These are phyloP conservation scores for Grammomys dolichurus DNA, from an alignment of 2,113 vertebrate genomes.

Conservation along the genomic window DNA sequence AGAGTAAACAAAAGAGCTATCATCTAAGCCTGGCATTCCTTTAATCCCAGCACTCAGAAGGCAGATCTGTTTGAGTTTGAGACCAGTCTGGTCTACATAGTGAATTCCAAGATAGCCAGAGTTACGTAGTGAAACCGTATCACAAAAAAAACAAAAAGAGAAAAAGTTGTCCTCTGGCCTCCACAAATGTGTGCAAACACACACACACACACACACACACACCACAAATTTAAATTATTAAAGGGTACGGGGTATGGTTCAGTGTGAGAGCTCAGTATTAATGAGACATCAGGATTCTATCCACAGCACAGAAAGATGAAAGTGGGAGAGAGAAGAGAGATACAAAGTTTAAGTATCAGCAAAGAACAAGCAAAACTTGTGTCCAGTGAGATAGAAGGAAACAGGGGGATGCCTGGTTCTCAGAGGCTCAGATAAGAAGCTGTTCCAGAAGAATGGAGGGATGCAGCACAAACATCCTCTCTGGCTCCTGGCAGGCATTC, in stretches of 20 bases:
- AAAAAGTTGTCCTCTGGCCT: background rate
- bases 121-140: background rate
- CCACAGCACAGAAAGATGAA: background rate
- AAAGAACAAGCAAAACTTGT: background rate
- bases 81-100: background rate
- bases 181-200: background rate
- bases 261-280: background rate
- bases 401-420: background rate
- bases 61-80: background rate
- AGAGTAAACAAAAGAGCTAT: background rate
- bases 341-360: background rate
- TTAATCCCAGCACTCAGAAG: background rate
- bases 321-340: no score
- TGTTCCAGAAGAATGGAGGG: conserved; percentile 15
- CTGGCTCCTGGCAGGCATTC: background rate
- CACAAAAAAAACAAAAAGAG: background rate
- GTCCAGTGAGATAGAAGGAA: background rate
- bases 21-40: background rate
- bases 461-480: background rate
- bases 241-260: background rate
- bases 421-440: conserved; percentile 8
- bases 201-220: background rate
- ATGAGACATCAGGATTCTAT: background rate
- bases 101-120: background rate
- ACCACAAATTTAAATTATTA: background rate